Base-by-base conservation (phyloP, 1,140 invertebrate genomes). In the Anthonomus grandis region DNA sequence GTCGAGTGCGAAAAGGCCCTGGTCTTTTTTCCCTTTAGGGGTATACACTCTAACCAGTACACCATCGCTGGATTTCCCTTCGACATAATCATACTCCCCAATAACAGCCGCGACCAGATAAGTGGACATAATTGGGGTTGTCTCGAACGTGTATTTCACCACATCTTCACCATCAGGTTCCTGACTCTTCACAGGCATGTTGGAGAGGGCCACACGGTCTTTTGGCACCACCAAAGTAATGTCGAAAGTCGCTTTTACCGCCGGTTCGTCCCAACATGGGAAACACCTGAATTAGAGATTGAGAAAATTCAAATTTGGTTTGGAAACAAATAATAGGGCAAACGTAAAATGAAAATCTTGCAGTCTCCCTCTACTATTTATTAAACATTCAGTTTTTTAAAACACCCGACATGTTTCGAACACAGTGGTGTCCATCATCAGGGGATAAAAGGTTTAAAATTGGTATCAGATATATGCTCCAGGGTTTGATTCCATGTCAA, bases 211-310 rank as follows among this genome's bases (percentile, higher is more conserved):
- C 5, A 91, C 86, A 57, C 86, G 79, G 65, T 86, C 80, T 49
- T 80, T 76, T 2, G 90, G 89, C 51, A 93, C 88, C 61, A 86
- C 80, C 3, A 98, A 74, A 0, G 86, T 87, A 41, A 98, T 89
- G 72, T 95, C 87, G 79, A 98, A 98, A 2, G 91, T 94, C 4
- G 94, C 90, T 75, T 98, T 98, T 6, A 93, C 81, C 9, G 92
- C 90, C 27, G 95, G 95, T 73, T 98, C 95, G 76, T 98, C 95
- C 93, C 93, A 98, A 74, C 95, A 97, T 6, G 95, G 95, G 69
- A 98, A 97, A 69, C 93, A 94, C 61, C 90, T 57, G 25, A 34
- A 34, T n/a, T n/a, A n/a, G n/a, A n/a, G n/a, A n/a, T n/a, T n/a
- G n/a, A n/a, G n/a, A n/a, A n/a, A n/a, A n/a, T n/a, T n/a, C n/a